These are phyloP conservation scores for Plectrocnemia conspersa DNA, from an alignment of 1,140 invertebrate genomes.

Conservation along the genomic window DNA sequence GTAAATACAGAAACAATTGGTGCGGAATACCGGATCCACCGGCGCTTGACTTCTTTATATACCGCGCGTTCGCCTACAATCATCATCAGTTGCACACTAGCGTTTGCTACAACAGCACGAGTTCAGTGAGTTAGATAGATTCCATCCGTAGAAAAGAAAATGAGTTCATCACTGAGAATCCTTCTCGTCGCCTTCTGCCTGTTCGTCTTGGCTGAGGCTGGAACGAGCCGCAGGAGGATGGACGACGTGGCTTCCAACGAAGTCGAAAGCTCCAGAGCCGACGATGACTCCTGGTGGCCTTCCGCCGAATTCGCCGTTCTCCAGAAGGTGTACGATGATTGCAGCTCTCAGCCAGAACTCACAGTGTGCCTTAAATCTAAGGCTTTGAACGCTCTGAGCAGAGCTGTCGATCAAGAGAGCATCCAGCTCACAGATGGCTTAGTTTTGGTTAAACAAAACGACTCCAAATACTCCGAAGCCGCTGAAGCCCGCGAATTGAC, in stretches of 20 bases:
- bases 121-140: too few species aligned
- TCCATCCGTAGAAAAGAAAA: slow-evolving; percentile 36
- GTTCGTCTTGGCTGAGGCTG: slow-evolving; percentile 39
- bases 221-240: slow-evolving; percentile 41
- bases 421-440: slow-evolving; percentile 56
- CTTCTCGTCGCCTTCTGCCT: slow-evolving; percentile 44
- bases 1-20: slow-evolving; percentile 50
- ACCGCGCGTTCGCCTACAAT: slow-evolving; percentile 41
- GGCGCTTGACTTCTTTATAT: slow-evolving; percentile 50
- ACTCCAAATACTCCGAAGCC: slow-evolving; percentile 42
- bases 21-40: slow-evolving; percentile 54
- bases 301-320: slow-evolving; percentile 50
- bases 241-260: slow-evolving; percentile 43
- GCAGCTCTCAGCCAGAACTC: slow-evolving; percentile 55
- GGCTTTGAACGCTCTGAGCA: slow-evolving; percentile 51
- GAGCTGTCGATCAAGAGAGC: slow-evolving; percentile 55
- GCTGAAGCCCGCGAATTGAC: slow-evolving; percentile 48
- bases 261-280: slow-evolving; percentile 48
- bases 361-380: slow-evolving; percentile 56
- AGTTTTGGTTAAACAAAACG: slow-evolving; percentile 53
- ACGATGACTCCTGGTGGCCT: slow-evolving; percentile 50
- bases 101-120: slow-evolving; percentile 38
- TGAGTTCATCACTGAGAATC: slow-evolving; percentile 48
- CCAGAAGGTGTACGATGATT: slow-evolving; percentile 57
- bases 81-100: slow-evolving; percentile 46